Base-by-base conservation (phyloP, 2,888 invertebrate species). In the Drosophila pseudotalamancana region DNA sequence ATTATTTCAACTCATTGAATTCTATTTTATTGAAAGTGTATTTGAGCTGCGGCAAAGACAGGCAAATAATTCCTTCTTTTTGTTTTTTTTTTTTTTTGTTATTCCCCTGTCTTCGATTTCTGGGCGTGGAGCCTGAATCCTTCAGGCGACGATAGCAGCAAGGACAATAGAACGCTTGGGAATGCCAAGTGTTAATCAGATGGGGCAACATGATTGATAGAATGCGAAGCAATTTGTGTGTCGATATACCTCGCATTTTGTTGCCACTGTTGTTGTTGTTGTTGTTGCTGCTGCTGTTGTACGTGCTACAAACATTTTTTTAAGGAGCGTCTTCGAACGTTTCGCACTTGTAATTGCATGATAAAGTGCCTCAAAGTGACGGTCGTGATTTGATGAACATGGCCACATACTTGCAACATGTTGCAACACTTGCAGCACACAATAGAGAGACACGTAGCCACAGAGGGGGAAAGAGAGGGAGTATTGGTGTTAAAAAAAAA, bases 281-380 rank as follows among this genome's bases (percentile, higher is more conserved):
- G 18, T 14, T 25, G 12, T 21, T 37, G 18, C 19, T 39, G 9
- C 29, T 14, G 50, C 19, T 29, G 27, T 18, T 40, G 31, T 31
- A 27, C 8, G 39, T 21, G 31, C 40, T 32, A 32, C 31, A 32
- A 32, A 25, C 23, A 23, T 18, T 32, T 50, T 46, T 34, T 54
- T 46, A 43, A 40, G 48, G 54, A 61, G n/a, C 40, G 40, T 40
- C 57, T 53, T 60, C 49, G 40, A 82, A 66, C 71, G 61, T 63
- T 86, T 56, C 61, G 54, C 83, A 21, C 46, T 51, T 61, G 83
- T 83, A 80, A 80, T 86, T 83, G 84, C 80, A 60, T 76, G 80
- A 76, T 83, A 80, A 80, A 86, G 87, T 76, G 80, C 77, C 48
- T 45, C 66, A 49, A 79, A 79, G 71, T 75, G 75, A 71, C 37